These are phyloP conservation scores for Cantharis lateralis DNA, from an alignment of 2,888 invertebrate species.

Conservation along the genomic window DNA sequence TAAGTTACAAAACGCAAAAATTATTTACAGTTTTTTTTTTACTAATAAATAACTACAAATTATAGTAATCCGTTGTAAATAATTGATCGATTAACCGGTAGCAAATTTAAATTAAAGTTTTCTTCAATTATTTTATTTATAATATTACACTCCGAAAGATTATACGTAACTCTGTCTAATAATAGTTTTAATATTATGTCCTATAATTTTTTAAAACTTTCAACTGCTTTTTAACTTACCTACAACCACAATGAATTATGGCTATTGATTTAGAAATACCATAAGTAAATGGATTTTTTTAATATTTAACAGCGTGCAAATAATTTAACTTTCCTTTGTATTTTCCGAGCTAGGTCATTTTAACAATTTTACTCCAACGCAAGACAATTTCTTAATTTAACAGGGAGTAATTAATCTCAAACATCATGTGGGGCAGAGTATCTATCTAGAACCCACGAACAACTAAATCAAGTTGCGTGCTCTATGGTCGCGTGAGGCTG, in stretches of 20 bases:
- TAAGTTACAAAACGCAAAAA: neutral
- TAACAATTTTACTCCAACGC: slow-evolving; percentile 11
- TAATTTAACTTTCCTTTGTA: slow-evolving; percentile 3
- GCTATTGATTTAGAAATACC: neutral
- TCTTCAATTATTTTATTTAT: no score
- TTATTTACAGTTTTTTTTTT: neutral
- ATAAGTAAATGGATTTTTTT: neutral
- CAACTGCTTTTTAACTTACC: neutral
- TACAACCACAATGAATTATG: neutral
- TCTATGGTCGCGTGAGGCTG: slow-evolving; percentile 31
- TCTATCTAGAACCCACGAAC: slow-evolving; percentile 27
- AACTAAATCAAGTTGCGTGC: slow-evolving; percentile 32
- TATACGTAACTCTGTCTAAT: no score
- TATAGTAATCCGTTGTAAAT: neutral
- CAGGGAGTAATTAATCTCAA: slow-evolving; percentile 26
- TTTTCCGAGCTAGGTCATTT: neutral
- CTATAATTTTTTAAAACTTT: neutral
- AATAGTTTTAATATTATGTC: neutral
- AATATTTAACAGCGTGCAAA: neutral
- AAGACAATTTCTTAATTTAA: slow-evolving; percentile 8
- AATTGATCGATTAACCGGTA: neutral
- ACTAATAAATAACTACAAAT: neutral
- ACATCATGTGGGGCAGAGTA: slow-evolving; percentile 26
- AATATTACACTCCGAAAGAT: neutral
- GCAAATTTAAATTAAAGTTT: neutral